Percentiles rank a stretch among this genome's conserved stretches.
Evolutionary conservation across 1,140 invertebrate species (phyloP).

Genomic region (Polypedilum pembai): DNA sequence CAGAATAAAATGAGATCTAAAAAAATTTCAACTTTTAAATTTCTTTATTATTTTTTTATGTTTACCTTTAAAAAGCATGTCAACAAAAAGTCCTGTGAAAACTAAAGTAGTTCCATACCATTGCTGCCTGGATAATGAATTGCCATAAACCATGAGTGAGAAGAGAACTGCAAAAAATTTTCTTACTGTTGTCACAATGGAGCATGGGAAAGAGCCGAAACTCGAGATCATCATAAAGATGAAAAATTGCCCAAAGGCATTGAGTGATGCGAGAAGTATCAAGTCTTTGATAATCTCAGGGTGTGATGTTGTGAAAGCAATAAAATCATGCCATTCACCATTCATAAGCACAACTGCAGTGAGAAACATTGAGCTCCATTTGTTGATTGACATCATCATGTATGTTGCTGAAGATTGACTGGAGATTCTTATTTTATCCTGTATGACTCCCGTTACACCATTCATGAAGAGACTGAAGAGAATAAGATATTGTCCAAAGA

Average conservation of each 20-base stretch:
- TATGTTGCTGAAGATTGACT: slow-evolving; percentile 78
- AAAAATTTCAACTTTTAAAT: too few species aligned
- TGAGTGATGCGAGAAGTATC: slow-evolving; percentile 66
- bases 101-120: slow-evolving; percentile 87
- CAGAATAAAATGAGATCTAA: too few species aligned
- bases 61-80: slow-evolving; percentile 48
- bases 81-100: slow-evolving; percentile 71
- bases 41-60: not conserved
- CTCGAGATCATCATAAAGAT: slow-evolving; percentile 84
- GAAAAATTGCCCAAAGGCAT: slow-evolving; percentile 91
- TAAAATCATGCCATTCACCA: slow-evolving; percentile 78
- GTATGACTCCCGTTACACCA: slow-evolving; percentile 74
- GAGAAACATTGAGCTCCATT: slow-evolving; percentile 61
- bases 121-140: slow-evolving; percentile 69
- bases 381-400: slow-evolving; percentile 95
- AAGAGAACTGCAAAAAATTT: slow-evolving; percentile 98
- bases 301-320: slow-evolving; percentile 71
- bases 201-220: slow-evolving; percentile 92
- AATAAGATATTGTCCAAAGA: slow-evolving; percentile 78
- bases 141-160: slow-evolving; percentile 91
- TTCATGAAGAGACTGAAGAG: slow-evolving; percentile 88
- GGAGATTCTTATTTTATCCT: slow-evolving; percentile 80
- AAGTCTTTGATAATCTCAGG: slow-evolving; percentile 72
- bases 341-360: slow-evolving; percentile 62
- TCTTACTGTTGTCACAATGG: slow-evolving; percentile 92